Evolutionary conservation across 2,797 vertebrate genomes (phyloP).

Genomic region (Liasis olivaceus): DNA sequence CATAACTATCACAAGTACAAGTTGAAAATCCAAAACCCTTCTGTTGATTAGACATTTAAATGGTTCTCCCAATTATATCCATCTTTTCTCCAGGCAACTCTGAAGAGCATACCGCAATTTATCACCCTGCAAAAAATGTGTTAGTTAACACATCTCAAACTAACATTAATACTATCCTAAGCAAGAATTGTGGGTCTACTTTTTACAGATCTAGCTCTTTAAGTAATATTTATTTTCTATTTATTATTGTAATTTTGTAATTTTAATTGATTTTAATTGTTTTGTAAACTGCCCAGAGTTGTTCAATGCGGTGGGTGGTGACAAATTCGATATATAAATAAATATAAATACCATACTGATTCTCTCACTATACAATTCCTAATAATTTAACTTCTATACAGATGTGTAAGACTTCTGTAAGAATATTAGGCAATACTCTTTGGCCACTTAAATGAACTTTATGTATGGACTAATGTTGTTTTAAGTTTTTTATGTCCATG

Average conservation of each 20-base stretch:
- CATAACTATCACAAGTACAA: slow-evolving; percentile 31
- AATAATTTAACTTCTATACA: not conserved
- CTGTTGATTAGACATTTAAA: not conserved
- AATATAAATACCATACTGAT: not conserved
- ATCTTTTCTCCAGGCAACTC: slow-evolving; percentile 37
- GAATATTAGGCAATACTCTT: not conserved
- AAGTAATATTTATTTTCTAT: not conserved
- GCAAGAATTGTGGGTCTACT: not conserved
- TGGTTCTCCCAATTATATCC: slow-evolving; percentile 7
- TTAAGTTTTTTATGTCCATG: not conserved
- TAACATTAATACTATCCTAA: not conserved
- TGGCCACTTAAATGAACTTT: not conserved
- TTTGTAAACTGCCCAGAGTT: no score
- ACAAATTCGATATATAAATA: no score
- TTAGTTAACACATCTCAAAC: not conserved
- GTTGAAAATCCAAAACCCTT: not conserved
- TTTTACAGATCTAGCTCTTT: not conserved
- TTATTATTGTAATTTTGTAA: no score
- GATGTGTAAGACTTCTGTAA: not conserved
- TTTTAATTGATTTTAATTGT: no score
- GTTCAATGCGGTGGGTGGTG: no score
- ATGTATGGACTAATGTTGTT: no score
- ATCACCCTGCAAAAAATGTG: not conserved
- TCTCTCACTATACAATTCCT: not conserved
- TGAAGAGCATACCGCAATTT: not conserved